Evolutionary conservation across 2,113 vertebrate genomes (phyloP).

Genomic region (Cercocebus atys): DNA sequence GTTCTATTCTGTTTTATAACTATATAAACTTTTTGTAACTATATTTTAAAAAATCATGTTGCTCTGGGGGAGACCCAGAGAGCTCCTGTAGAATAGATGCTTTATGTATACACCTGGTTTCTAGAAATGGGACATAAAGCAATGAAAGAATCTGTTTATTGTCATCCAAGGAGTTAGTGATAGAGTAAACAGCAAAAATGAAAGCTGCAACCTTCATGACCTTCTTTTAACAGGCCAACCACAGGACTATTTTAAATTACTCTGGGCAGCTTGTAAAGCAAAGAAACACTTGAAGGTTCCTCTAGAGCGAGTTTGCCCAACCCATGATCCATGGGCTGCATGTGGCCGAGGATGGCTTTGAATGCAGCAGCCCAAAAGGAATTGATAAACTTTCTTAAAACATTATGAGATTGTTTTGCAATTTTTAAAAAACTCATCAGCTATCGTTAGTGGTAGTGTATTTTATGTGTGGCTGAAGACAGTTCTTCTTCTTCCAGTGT

Average conservation of each 20-base stretch:
- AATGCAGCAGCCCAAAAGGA: no score
- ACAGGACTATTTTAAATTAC: background rate
- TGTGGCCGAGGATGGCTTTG: no score
- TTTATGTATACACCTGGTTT: background rate
- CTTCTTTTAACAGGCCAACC: background rate
- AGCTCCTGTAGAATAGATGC: background rate
- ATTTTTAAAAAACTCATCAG: no score
- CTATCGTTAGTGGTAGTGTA: no score
- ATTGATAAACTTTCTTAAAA: no score
- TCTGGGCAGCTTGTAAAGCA: background rate
- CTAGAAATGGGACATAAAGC: background rate
- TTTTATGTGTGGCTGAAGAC: no score
- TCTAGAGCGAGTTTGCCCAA: background rate
- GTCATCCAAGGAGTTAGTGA: background rate
- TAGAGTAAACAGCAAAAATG: background rate
- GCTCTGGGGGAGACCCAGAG: background rate
- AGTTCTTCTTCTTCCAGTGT: no score
- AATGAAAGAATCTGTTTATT: background rate
- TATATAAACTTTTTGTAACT: background rate
- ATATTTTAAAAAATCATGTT: background rate
- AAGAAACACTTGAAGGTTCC: background rate
- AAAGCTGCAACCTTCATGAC: background rate
- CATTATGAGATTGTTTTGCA: no score
- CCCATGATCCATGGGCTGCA: no score
- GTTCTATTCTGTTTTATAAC: background rate